phyloP scores from a whole-genome alignment of 2,888 invertebrate species.

The Drosophila mimica region DNA sequence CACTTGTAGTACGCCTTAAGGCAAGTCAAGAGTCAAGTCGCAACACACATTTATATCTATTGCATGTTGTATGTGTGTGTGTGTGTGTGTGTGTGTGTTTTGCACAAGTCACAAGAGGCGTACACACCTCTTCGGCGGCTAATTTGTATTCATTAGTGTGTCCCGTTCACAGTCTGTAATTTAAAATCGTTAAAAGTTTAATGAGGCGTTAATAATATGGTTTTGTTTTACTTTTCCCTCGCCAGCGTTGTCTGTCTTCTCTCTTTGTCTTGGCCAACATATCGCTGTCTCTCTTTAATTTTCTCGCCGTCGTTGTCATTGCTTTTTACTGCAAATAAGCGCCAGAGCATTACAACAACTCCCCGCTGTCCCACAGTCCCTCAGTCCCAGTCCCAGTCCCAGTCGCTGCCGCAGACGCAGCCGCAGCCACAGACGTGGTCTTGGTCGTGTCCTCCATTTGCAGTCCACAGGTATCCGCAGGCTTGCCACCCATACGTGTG shows the following conservation, averaged over 20 bases:
- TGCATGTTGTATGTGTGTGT: constrained; percentile 1
- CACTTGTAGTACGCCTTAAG: constrained; percentile 25
- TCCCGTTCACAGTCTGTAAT: constrained; percentile 75
- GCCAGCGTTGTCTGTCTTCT: constrained; percentile 14
- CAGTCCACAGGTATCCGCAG: constrained; percentile 1
- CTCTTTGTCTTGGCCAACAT: constrained; percentile 10
- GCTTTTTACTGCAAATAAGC: constrained; percentile 78
- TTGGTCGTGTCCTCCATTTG: constrained; percentile 29
- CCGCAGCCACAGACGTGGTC: constrained; percentile 4
- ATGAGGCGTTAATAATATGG: constrained; percentile 82
- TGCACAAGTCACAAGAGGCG: constrained; percentile 18
- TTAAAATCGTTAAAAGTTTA: constrained; percentile 82
- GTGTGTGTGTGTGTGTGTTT: constrained; percentile 39
- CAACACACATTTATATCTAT: constrained; percentile 15
- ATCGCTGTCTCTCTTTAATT: constrained; percentile 46
- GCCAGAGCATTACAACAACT: constrained; percentile 58
- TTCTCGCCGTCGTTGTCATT: constrained; percentile 69
- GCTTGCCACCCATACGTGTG: constrained; percentile 51
- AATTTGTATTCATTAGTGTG: constrained; percentile 81
- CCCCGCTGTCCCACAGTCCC: constrained; percentile 20
- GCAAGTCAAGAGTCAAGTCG: constrained; percentile 8
- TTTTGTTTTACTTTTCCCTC: constrained; percentile 74
- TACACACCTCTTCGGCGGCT: constrained; percentile 66
- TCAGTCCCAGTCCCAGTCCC: no score
- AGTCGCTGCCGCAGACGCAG: not conserved